Evolutionary conservation across 2,113 vertebrate genomes (phyloP), one percentile per base, ranked within the genome.

Genomic region (Butorides virescens): DNA sequence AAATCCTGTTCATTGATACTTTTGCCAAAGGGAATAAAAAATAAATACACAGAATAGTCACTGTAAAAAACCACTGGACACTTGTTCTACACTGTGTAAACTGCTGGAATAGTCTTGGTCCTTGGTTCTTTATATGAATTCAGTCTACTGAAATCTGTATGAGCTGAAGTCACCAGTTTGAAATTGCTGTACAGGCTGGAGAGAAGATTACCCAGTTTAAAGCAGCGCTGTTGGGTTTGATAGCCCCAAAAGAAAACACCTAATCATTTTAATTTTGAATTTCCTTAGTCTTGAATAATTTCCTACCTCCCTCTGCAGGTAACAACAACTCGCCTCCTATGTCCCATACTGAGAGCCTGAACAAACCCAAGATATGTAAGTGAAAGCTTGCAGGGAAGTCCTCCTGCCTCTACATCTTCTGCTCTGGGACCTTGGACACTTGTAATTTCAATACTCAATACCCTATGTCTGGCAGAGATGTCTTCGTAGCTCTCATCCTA

Each of bases 1-100:
- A 93, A 95, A 92, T 63, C 52, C 59, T 80, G 25, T 82, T 79
- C 93, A 94, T 83, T 94, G 75, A 92, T 78, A 74, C 46, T 91
- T 96, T 94, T 79, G 56, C 77, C 90, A 84, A 91, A 73, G 15
- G 56, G 53, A 78, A 90, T 88, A 36, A 61, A 93, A 91, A 89
- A 91, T 67, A 96, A 95, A 93, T 44, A 75, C 42, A 62, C 5
- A 62, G 37, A 91, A 89, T 66, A 82, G 19, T 27, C 17, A 20
- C 36, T 16, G 29, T 10, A 42, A 56, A 86, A 68, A 82, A 59
- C 9, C 66, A 73, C 55, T 52, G 34, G 39, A 42, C 6, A 9
- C 20, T 95, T 90, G 30, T 81, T 92, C 47, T 65, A 36, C 16
- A 27, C 15, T 29, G 5, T 70, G 50, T 42, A 81, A 88, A 76